These are phyloP conservation scores for Luidia sarsii DNA, from an alignment of 53 echinoderm and acorn worm species.

Conservation along the genomic window DNA sequence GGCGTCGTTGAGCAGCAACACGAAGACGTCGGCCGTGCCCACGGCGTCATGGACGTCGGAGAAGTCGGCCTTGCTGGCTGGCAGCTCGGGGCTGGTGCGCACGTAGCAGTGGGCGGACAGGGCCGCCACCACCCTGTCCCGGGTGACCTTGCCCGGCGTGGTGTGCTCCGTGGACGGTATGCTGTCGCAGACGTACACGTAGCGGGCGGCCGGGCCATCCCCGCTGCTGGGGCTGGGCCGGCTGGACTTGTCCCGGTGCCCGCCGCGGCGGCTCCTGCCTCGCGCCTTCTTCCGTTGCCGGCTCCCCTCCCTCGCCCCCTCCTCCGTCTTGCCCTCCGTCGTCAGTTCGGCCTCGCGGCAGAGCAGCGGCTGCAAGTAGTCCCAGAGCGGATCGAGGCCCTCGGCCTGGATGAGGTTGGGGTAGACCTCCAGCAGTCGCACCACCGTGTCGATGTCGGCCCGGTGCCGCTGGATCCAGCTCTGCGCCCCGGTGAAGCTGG, in stretches of 20 bases:
- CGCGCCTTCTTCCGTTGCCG: conserved; percentile 5
- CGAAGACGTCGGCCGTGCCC: conserved; percentile 73
- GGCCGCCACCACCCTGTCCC: conserved; percentile 69
- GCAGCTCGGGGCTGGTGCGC: conserved; percentile 68
- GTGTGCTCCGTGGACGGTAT: conserved; percentile 22
- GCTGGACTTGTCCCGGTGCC: neutral
- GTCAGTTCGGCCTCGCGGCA: neutral
- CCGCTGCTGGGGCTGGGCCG: neutral
- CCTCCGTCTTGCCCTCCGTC: conserved; percentile 22
- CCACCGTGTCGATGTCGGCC: conserved; percentile 64
- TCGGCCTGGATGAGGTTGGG: conserved; percentile 73
- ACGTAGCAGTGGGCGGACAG: conserved; percentile 78
- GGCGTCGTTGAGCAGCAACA: conserved; percentile 73
- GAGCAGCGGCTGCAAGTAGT: conserved; percentile 34
- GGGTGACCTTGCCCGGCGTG: conserved; percentile 25
- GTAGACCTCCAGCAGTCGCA: conserved; percentile 69
- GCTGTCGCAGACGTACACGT: conserved; percentile 73
- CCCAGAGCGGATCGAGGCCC: conserved; percentile 48
- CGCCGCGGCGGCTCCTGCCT: conserved; percentile 15
- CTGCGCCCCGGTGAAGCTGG: conserved; percentile 69
- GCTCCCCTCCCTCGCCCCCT: conserved; percentile 21
- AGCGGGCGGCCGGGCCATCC: conserved; percentile 34
- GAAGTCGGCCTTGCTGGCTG: conserved; percentile 52
- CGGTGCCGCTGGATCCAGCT: conserved; percentile 77
- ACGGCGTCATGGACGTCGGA: conserved; percentile 63